phyloP scores from a whole-genome alignment of 2,113 vertebrate species.

The Pterocles gutturalis region DNA sequence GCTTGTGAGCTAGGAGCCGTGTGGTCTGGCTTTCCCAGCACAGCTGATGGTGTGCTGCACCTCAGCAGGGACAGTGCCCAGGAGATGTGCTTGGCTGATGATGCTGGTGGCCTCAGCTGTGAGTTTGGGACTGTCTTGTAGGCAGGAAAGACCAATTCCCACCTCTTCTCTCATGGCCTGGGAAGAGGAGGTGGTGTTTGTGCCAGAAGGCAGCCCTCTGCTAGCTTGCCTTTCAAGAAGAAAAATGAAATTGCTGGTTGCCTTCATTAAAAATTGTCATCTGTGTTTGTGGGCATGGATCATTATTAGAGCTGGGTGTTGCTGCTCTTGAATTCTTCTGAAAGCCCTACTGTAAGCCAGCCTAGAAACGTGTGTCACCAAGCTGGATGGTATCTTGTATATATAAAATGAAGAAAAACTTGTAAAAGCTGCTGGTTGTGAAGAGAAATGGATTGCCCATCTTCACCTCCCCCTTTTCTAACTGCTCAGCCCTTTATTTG shows the following conservation, averaged over 20 bases:
- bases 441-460: neutral
- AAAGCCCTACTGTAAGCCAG: neutral
- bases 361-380: neutral
- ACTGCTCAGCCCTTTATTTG: slow-evolving; percentile 26
- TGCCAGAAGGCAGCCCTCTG: neutral
- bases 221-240: neutral
- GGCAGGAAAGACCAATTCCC: neutral
- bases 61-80: neutral
- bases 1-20: accelerated
- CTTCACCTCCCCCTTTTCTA: neutral
- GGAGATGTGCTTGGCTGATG: accelerated
- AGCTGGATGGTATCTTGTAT: neutral
- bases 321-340: neutral
- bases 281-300: neutral
- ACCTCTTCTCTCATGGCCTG: neutral
- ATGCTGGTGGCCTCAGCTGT: neutral
- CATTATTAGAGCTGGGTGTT: neutral
- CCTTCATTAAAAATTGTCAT: accelerated
- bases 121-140: neutral
- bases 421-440: neutral
- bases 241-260: neutral
- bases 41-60: accelerated
- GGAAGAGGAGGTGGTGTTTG: accelerated
- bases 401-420: neutral
- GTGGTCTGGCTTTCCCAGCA: neutral